Base-by-base conservation (phyloP, 92 coral and sea anemone genomes). In the Parazoanthus swiftii region DNA sequence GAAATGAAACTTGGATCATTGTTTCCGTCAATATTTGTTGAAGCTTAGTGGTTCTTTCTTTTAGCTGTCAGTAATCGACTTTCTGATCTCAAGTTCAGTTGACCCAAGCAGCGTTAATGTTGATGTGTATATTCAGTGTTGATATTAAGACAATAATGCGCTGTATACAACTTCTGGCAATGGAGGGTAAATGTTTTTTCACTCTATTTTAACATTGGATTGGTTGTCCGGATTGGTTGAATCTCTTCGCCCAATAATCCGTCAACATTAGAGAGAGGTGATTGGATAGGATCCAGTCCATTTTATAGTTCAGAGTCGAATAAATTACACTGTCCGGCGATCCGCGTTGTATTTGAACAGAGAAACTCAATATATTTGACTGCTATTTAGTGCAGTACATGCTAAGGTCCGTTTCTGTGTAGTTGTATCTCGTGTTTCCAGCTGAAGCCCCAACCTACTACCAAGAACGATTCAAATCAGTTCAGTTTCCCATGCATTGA, bases 21-120 rank as follows among this genome's bases (percentile, higher is more conserved):
- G 78, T 20, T 70, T 68, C 65, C 42, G 50, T 83, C 86, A 83
- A 83, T 83, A 83, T 83, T 83, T 71, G 78, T 51, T 83, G 85
- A 80, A 80, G 84, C 35, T 80, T 80, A 80, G 42, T 10, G 39
- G 11, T 18, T 25, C 38, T 83, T 44, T n/a, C 78, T n/a, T 29
- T 68, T 54, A 73, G 63, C 59, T 83, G 59, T 44, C 36, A 46
- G 56, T 83, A 83, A 83, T 42, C 23, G 42, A 43, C 67, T 70
- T 83, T 44, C 77, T 10, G 63, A 46, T 39, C 37, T 83, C n/a
- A 63, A 63, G 25, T 63, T n/a, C 21, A 70, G 66, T 67, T 82
- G 73, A 67, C 77, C 13, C 58, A 68, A 83, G 39, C 56, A n/a
- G 63, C 21, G 77, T 10, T 70, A 29, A 11, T 83, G 44, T 63